A percentile compares a stretch with the other conserved stretches of the same genome.
These are phyloP conservation scores for Epizoanthus illoricatus DNA, from an alignment of 92 coral and sea anemone genomes.

Conservation along the genomic window DNA sequence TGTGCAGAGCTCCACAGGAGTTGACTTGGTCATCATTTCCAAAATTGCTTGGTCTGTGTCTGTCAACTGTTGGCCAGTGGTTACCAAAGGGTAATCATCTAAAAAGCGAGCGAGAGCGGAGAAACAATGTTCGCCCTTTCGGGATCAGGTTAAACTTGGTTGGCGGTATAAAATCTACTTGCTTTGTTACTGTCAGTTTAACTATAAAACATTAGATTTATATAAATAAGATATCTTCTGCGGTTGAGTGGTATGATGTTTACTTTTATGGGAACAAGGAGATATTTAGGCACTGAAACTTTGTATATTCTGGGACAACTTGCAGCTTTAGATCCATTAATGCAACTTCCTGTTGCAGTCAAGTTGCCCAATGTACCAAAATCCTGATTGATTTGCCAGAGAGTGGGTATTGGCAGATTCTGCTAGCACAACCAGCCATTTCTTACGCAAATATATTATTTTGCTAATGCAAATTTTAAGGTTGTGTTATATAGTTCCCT, in stretches of 20 bases:
- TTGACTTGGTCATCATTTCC: conserved; percentile 29
- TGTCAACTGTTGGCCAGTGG: conserved; percentile 1
- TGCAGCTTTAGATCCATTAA: no score
- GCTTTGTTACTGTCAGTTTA: not conserved
- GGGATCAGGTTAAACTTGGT: conserved; percentile 27
- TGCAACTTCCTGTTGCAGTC: no score
- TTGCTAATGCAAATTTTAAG: no score
- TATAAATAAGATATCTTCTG: not conserved
- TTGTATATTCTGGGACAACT: not conserved
- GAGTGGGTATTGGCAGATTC: no score
- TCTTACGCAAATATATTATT: no score
- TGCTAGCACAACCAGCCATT: no score
- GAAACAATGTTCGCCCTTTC: conserved; percentile 40
- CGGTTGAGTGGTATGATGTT: conserved; percentile 3
- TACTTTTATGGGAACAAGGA: not conserved
- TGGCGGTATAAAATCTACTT: not conserved
- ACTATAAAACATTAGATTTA: not conserved
- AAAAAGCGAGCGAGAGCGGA: conserved; percentile 38
- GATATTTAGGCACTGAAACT: not conserved
- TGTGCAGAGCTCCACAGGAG: conserved; percentile 13
- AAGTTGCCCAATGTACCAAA: no score
- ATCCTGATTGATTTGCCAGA: no score
- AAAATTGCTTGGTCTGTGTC: conserved; percentile 1
- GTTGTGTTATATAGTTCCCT: no score
- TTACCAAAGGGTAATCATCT: conserved; percentile 1